Conservation (phyloP, 1,140 invertebrate genomes). For the Phthorimaea operculella region DNA sequence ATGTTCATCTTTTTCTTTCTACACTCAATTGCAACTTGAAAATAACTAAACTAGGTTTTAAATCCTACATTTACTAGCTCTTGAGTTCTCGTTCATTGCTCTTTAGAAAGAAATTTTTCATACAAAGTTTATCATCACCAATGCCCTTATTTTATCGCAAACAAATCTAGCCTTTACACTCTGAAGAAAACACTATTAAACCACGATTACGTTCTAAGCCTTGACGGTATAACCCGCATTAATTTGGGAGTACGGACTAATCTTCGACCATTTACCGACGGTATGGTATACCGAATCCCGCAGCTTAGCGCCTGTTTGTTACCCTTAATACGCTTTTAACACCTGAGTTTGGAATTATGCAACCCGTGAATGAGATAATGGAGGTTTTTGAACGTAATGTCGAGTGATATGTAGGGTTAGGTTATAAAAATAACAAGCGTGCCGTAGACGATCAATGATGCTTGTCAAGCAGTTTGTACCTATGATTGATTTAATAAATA, state of each 20-base stretch:
- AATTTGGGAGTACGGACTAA: constrained; percentile 48
- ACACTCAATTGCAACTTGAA: too few species aligned
- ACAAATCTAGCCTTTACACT: not conserved
- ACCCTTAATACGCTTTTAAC: constrained; percentile 62
- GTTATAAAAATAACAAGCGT: not conserved
- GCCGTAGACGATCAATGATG: too few species aligned
- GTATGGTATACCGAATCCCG: constrained; percentile 27
- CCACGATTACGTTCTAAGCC: constrained; percentile 38
- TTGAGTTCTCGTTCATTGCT: too few species aligned
- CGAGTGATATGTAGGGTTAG: constrained; percentile 34
- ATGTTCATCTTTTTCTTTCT: too few species aligned
- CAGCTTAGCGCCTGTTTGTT: constrained; percentile 63
- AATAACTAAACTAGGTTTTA: too few species aligned
- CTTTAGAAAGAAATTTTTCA: too few species aligned
- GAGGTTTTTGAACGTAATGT: constrained; percentile 38
- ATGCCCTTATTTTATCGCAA: too few species aligned
- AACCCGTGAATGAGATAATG: constrained; percentile 51
- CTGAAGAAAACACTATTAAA: constrained; percentile 30
- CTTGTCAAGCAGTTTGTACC: too few species aligned
- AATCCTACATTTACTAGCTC: too few species aligned
- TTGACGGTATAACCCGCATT: constrained; percentile 40
- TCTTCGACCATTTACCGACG: constrained; percentile 47
- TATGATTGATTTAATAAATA: too few species aligned
- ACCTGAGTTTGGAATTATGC: constrained; percentile 29
- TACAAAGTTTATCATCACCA: too few species aligned